These are phyloP conservation scores for Papilio polytes DNA, from an alignment of 1,140 invertebrate species.

Conservation along the genomic window DNA sequence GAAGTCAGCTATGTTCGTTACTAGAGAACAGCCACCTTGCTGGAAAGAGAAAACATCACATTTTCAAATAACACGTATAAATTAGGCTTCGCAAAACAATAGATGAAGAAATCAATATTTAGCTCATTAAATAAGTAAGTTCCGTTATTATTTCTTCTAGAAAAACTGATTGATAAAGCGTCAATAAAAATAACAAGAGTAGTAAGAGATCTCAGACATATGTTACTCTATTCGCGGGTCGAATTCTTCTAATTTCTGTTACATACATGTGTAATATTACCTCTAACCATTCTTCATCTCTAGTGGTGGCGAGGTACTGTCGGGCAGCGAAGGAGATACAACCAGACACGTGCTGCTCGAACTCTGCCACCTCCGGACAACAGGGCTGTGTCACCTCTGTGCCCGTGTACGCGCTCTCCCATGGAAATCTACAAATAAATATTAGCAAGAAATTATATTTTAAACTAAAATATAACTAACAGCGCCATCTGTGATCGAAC, in stretches of 20 bases:
- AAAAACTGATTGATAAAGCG: no score
- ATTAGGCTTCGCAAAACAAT: no score
- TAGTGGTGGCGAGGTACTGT: constrained; percentile 80
- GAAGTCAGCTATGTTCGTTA: constrained; percentile 84
- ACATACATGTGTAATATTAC: constrained; percentile 45
- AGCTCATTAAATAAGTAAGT: no score
- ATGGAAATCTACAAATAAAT: constrained; percentile 73
- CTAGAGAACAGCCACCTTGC: constrained; percentile 83
- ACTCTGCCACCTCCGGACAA: constrained; percentile 83
- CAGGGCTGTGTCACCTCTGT: constrained; percentile 84
- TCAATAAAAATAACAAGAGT: no score
- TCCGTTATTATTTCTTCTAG: no score
- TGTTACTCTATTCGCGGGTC: no score
- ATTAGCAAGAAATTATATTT: neutral
- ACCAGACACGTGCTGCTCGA: constrained; percentile 84
- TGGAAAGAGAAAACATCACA: constrained; percentile 50
- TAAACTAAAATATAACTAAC: neutral
- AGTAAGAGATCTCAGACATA: no score
- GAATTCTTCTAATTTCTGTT: no score
- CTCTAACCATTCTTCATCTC: constrained; percentile 80
- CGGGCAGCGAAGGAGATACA: constrained; percentile 83
- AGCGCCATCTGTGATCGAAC: no score
- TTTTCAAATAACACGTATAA: no score
- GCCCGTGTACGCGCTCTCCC: constrained; percentile 85
- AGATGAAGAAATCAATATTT: no score